These are phyloP conservation scores for Threskiornis aethiopicus DNA, from an alignment of 2,797 vertebrate genomes.

Conservation along the genomic window DNA sequence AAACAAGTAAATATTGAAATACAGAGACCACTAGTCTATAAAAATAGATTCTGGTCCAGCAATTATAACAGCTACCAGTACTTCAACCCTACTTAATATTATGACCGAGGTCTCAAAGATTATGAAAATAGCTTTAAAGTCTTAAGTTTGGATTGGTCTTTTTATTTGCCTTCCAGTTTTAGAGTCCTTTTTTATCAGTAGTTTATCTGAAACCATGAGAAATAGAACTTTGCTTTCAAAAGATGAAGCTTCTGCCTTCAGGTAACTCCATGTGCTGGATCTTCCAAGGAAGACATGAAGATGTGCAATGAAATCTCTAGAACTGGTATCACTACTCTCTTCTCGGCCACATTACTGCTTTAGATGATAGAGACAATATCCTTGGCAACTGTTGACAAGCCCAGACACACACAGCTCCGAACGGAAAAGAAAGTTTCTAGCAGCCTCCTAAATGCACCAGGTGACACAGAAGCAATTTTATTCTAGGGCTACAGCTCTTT, in stretches of 20 bases:
- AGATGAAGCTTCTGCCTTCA: neutral
- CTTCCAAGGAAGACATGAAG: neutral
- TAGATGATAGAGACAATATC: neutral
- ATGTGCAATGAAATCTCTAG: neutral
- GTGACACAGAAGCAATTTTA: neutral
- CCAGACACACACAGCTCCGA: neutral
- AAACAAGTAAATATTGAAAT: constrained; percentile 6
- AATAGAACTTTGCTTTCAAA: neutral
- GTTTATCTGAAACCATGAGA: neutral
- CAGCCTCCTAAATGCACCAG: neutral
- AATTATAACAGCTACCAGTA: neutral
- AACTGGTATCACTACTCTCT: neutral
- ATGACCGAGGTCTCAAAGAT: neutral
- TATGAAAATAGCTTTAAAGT: neutral
- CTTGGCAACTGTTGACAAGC: neutral
- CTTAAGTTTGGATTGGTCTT: neutral
- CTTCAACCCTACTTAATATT: neutral
- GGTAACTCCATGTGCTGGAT: neutral
- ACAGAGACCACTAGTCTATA: neutral
- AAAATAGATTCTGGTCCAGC: neutral
- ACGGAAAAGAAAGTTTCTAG: neutral
- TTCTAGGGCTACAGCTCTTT: neutral
- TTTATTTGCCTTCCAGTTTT: neutral
- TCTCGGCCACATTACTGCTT: neutral
- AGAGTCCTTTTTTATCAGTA: neutral